Evolutionary conservation across 2,888 invertebrate species (phyloP).

Genomic region (Allacma fusca): DNA sequence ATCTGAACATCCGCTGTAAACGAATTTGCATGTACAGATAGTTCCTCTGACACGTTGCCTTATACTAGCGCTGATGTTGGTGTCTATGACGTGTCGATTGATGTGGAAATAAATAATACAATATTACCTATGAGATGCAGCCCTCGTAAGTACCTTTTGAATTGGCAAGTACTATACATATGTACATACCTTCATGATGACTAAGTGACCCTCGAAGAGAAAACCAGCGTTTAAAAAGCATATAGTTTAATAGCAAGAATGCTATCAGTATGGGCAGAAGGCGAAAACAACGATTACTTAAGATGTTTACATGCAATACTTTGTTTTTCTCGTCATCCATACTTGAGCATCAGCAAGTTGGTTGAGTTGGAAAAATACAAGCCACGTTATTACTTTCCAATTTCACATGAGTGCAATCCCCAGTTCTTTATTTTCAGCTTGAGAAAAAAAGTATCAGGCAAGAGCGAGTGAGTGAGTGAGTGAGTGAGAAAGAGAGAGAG

Average conservation of each 20-base stretch:
- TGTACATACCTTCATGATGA: background rate
- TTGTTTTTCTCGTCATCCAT: constrained; percentile 29
- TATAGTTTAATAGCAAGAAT: background rate
- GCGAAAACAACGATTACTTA: constrained; percentile 24
- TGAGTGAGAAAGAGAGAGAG: no score
- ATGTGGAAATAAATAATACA: background rate
- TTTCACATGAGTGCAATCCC: background rate
- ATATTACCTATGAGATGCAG: background rate
- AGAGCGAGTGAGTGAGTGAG: no score
- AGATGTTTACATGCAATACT: constrained; percentile 29
- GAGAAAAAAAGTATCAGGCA: no score
- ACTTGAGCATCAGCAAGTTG: background rate
- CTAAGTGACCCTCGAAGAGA: constrained; percentile 29
- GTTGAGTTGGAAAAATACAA: background rate
- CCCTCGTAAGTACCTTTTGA: background rate
- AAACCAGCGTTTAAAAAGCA: constrained; percentile 7
- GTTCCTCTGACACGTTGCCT: no score
- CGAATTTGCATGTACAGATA: no score
- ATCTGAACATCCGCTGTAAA: no score
- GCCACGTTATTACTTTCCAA: constrained; percentile 14
- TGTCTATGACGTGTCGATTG: constrained; percentile 18
- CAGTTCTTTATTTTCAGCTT: background rate
- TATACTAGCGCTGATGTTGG: no score
- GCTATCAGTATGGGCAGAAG: background rate
- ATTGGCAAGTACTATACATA: no score